Base-by-base conservation (phyloP, 2,797 vertebrate genomes). In the Urophycis tenuis region DNA sequence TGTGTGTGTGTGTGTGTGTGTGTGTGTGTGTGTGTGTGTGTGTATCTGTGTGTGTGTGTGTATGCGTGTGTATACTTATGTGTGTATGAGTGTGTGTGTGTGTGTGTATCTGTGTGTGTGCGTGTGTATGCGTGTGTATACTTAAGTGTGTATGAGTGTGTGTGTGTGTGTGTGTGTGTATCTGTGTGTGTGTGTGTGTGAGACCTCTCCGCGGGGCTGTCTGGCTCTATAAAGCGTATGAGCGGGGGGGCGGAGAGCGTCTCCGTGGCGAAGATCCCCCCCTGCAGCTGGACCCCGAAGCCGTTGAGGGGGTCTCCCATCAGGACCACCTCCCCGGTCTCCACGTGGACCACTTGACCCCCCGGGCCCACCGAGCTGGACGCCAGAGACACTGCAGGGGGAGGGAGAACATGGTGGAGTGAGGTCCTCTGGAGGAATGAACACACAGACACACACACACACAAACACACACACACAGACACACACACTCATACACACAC, bases 251-350 rank as follows among this genome's bases (percentile, higher is more conserved):
- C 95, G 1, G 96, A 98, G 76, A 98, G 91, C 0, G 95, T 97
- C 89, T 99, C 97, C 0, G 96, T 98, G 83, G 96, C 96, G 39
- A 99, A 99, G 89, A 98, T 96, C 71, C 97, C 96, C 41, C 97
- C 97, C 83, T 99, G 97, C 41, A 99, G 95, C 89, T 98, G 96
- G n/a, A 99, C 94, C 45, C 97, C 97, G 0, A 99, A 99, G 82
- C 97, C 96, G 4, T 95, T 96, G 80, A 99, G 93, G 0, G 96
- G 95, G 71, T 98, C 96, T 11, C 96, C 96, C 22, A 91, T 93
- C 49, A 99, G 91, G 81, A 95, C 75, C 45, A 99, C 93, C 86
- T 98, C 96, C 0, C 95, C 95, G 5, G 92, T 96, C 91, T 99
- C 97, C 0, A 95, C 93, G 60, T 98, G 97, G 41, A 99, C 95